Evolutionary conservation across 1,140 invertebrate genomes (phyloP).

Genomic region (Aphelenchoides fujianensis): DNA sequence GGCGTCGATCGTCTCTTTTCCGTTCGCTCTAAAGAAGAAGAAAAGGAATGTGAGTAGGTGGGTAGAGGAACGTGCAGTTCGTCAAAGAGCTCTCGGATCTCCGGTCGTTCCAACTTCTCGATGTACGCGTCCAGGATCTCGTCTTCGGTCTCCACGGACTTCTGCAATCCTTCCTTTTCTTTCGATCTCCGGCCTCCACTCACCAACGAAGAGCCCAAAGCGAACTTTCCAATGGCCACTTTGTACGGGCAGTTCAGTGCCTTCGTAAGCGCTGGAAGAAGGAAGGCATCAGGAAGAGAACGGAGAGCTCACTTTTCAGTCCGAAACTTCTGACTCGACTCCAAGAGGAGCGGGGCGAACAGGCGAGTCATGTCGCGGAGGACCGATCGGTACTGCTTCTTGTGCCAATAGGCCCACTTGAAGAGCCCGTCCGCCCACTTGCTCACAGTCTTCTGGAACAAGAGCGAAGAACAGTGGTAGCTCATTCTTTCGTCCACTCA

Average conservation of each 20-base stretch:
- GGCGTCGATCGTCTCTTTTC: slow-evolving; percentile 22
- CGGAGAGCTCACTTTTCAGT: slow-evolving; percentile 15
- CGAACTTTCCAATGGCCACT: not conserved
- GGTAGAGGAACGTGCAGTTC: slow-evolving; percentile 28
- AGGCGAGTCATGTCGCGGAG: not conserved
- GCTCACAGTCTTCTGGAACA: slow-evolving; percentile 3
- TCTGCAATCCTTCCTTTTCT: too few relatives aligned
- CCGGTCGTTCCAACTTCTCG: slow-evolving; percentile 27
- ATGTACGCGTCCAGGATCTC: slow-evolving; percentile 26
- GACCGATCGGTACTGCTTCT: slow-evolving; percentile 2
- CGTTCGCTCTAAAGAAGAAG: slow-evolving; percentile 3
- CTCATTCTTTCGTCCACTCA: not conserved
- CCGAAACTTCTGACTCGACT: slow-evolving; percentile 10
- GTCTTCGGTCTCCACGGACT: not conserved
- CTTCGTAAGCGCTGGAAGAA: slow-evolving; percentile 16
- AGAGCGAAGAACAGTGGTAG: not conserved
- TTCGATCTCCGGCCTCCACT: too few relatives aligned
- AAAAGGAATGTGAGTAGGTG: too few relatives aligned
- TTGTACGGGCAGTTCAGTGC: slow-evolving; percentile 1
- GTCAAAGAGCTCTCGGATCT: slow-evolving; percentile 32
- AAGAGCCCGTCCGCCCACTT: slow-evolving; percentile 11
- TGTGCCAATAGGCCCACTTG: slow-evolving; percentile 12
- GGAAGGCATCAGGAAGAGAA: not conserved
- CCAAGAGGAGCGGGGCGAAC: slow-evolving; percentile 8
- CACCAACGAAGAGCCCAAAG: slow-evolving; percentile 1